Base-by-base conservation (phyloP, 2,797 vertebrate species). In the Halcyon smyrnensis region DNA sequence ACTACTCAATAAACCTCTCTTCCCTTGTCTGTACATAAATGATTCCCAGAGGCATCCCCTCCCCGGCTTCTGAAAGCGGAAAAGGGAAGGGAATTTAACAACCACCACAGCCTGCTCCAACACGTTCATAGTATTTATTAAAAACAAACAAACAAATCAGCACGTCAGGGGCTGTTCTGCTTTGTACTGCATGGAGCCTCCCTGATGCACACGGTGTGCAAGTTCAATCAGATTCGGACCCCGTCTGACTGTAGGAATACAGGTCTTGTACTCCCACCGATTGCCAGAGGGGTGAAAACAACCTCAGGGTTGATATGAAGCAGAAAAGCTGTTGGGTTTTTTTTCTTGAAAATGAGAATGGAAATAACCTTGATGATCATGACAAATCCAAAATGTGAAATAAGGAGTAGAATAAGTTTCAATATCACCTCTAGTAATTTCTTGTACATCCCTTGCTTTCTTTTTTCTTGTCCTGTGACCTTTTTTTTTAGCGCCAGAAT, bases 1-100 rank as follows among this genome's bases (percentile, higher is more conserved):
- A 89, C 74, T 95, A 84, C 79, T 91, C 81, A 65, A 84, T 95
- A 97, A 96, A 96, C 82, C 76, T 93, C 77, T 91, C 74, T 89
- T 93, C 54, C 46, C 77, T 93, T 71, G 70, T 92, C 91, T 95
- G 92, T 93, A 96, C 95, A 96, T 95, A 97, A 94, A 93, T 15
- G 15, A 94, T 95, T 97, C 96, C 91, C 95, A 85, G 51, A 92
- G 93, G 89, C 75, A 81, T 13, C 19, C 45, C 81, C 76, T 89
- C 71, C 62, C 64, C 62, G 88, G 41, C 48, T 70, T 41, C 71
- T 70, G 83, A 76, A 90, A 69, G 83, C 18, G 73, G 62, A 73
- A 88, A 94, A 90, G 90, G 95, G 50, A 85, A 93, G 69, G 46
- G 69, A 90, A 92, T 94, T 90, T 28, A 86, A 73, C 94, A 73